Percentiles rank a stretch among this genome's conserved stretches.
Evolutionary conservation across 1,140 invertebrate genomes (phyloP).

Genomic region (Conopomorpha cramerella): DNA sequence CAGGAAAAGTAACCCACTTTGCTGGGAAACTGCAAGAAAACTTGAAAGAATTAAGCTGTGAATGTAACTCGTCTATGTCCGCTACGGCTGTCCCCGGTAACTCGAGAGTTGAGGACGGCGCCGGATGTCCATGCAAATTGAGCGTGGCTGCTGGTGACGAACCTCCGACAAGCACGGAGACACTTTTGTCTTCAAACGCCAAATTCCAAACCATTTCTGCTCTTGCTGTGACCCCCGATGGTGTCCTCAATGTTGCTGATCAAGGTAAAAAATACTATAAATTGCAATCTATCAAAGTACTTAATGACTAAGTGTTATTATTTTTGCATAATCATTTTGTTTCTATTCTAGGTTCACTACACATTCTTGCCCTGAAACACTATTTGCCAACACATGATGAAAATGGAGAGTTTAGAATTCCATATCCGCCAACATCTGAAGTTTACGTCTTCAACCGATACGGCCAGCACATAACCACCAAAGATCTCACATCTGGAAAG

Average conservation of each 20-base stretch:
- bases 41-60: conserved; percentile 59
- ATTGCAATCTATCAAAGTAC: not conserved
- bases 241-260: conserved; percentile 91
- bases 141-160: conserved; percentile 64
- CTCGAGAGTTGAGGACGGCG: conserved; percentile 41
- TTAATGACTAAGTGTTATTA: not conserved
- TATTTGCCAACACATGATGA: conserved; percentile 88
- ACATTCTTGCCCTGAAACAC: conserved; percentile 87
- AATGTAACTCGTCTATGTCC: conserved; percentile 62
- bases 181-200: conserved; percentile 86
- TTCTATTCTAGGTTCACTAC: conserved; percentile 68
- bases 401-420: conserved; percentile 90
- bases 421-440: conserved; percentile 88
- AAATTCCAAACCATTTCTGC: conserved; percentile 91
- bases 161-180: conserved; percentile 76
- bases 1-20: conserved; percentile 83
- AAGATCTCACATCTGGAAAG: conserved; percentile 90
- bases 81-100: conserved; percentile 55
- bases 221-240: conserved; percentile 90
- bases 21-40: conserved; percentile 75
- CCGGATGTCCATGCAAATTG: conserved; percentile 60
- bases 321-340: not conserved
- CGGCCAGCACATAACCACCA: conserved; percentile 92
- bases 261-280: conserved; percentile 68
- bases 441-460: conserved; percentile 94